A percentile compares a stretch with the other conserved stretches of the same genome.
phyloP scores from a whole-genome alignment of 2,888 invertebrate species.

The Tromatobia lineatoria region DNA sequence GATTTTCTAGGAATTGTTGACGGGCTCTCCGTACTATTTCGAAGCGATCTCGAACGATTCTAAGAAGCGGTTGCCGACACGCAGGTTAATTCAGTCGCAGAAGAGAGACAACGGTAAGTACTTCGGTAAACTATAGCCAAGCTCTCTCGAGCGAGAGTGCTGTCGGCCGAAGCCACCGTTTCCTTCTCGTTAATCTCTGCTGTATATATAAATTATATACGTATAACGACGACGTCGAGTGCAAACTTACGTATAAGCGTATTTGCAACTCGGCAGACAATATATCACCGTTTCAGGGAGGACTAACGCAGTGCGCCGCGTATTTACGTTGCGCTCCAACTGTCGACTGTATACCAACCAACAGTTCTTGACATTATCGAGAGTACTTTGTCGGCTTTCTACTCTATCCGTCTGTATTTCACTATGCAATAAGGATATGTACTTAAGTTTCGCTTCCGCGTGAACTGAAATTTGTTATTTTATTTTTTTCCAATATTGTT shows the following conservation, averaged over 20 bases:
- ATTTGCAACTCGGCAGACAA: constrained; percentile 34
- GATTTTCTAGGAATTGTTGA: constrained; percentile 70
- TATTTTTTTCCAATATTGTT: neutral
- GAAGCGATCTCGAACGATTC: constrained; percentile 71
- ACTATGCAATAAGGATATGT: neutral
- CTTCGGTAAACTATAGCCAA: constrained; percentile 57
- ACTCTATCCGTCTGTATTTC: neutral
- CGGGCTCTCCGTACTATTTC: constrained; percentile 69
- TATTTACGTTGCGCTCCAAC: constrained; percentile 29
- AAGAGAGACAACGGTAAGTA: constrained; percentile 68
- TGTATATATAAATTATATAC: constrained; percentile 19
- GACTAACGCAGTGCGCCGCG: neutral
- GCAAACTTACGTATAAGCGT: constrained; percentile 14
- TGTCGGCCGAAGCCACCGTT: constrained; percentile 14
- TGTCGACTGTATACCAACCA: constrained; percentile 4
- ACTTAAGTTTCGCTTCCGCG: constrained; percentile 1
- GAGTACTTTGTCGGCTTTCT: constrained; percentile 13
- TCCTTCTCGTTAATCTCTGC: constrained; percentile 43
- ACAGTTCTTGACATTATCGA: constrained; percentile 9
- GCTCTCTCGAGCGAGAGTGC: constrained; percentile 27
- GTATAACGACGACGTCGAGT: constrained; percentile 11
- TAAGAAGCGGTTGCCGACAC: constrained; percentile 67
- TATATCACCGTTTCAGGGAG: constrained; percentile 35
- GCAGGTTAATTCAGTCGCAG: constrained; percentile 71
- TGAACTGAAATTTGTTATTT: neutral